Conservation (phyloP, 2,113 vertebrate genomes). For the Ptychochromis oligacanthus region DNA sequence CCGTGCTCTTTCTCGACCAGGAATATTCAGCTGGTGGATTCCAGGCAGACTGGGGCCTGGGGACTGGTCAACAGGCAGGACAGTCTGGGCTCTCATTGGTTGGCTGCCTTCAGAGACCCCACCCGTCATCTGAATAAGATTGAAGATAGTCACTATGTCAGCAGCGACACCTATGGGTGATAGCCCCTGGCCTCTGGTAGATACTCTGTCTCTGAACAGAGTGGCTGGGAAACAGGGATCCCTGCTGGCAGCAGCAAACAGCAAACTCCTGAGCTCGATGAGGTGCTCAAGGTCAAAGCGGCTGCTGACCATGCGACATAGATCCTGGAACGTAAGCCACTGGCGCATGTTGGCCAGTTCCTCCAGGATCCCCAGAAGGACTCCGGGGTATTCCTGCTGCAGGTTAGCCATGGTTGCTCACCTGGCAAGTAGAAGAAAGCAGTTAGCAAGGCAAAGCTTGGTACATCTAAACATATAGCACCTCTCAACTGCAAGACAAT, state of each 20-base stretch:
- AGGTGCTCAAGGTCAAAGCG: slow-evolving; percentile 91
- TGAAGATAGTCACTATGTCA: slow-evolving; percentile 96
- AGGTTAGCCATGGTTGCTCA: slow-evolving; percentile 68
- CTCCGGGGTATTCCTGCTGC: slow-evolving; percentile 86
- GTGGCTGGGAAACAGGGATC: slow-evolving; percentile 96
- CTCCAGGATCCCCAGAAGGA: slow-evolving; percentile 92
- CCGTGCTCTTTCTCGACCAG: slow-evolving; percentile 52
- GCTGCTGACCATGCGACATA: slow-evolving; percentile 92
- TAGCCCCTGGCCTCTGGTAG: slow-evolving; percentile 74
- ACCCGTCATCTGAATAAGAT: slow-evolving; percentile 92
- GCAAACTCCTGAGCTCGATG: slow-evolving; percentile 87
- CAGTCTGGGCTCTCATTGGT: slow-evolving; percentile 61
- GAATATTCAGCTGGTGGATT: slow-evolving; percentile 58
- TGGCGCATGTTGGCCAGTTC: slow-evolving; percentile 90
- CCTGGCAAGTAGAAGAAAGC: slow-evolving; percentile 20
- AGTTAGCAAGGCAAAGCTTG: not conserved
- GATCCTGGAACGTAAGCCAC: slow-evolving; percentile 90
- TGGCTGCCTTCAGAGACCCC: slow-evolving; percentile 58
- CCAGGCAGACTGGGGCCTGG: slow-evolving; percentile 62
- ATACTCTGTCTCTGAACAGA: slow-evolving; percentile 89
- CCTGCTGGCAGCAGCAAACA: slow-evolving; percentile 92
- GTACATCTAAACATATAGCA: not conserved
- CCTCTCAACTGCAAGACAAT: not conserved
- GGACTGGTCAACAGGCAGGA: slow-evolving; percentile 69
- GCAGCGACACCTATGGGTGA: slow-evolving; percentile 92